Base-by-base conservation (phyloP, 2,888 invertebrate species). In the Epistrophella euchroma region DNA sequence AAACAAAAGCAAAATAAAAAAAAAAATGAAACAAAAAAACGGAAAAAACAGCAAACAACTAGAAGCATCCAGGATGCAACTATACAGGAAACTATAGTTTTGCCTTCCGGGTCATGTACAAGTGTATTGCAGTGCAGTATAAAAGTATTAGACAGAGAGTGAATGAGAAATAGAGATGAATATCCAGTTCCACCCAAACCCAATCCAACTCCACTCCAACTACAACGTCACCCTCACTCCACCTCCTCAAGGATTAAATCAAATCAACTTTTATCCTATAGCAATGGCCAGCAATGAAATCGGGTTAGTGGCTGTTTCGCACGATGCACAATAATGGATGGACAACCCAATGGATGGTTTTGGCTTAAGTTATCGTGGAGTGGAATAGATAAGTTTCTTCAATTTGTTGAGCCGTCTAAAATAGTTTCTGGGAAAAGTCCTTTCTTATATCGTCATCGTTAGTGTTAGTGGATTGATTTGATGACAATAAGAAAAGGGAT, bases 261-360 rank as follows among this genome's bases (percentile, higher is more conserved):
- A 86, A 86, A 86, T 77, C 85, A 86, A 86, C 70, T 81, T 86
- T 77, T 74, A 82, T 77, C 77, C 73, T 47, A n/a, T n/a, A 60
- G 68, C 68, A 85, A 77, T 73, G 85, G 56, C 55, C 66, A 73
- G 77, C 81, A 73, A 81, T 77, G 76, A 40, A 70, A 77, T 81
- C 73, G 81, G 85, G 81, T 86, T 86, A 86, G 81, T 86, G 77
- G 85, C 77, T 76, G 81, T 81, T 73, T 82, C 77, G 73, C 77
- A 77, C 73, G 50, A 81, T 81, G 77, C 81, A 81, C 81, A 77
- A 77, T 81, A 82, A 81, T 77, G 81, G 81, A 86, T 50, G 73
- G 43, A 60, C 43, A 75, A 45, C 68, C 71, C 62, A 74, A 70
- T 84, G 79, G 70, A 79, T 64, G 79, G 78, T 74, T 74, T 66